phyloP scores from a whole-genome alignment of 2,888 invertebrate species.

The Oscheius sp. region DNA sequence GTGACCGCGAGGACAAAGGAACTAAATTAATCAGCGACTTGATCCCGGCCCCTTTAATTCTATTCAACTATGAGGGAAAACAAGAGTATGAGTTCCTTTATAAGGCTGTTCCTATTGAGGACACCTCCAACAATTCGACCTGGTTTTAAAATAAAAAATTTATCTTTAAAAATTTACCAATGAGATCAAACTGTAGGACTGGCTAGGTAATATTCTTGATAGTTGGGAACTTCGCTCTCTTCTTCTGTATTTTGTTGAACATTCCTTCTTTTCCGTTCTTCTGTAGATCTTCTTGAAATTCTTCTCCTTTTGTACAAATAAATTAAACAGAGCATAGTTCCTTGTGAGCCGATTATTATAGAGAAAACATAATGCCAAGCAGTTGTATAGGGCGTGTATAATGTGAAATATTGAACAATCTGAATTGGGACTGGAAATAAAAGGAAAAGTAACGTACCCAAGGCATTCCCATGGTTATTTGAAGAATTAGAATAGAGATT shows the following conservation, averaged over 20 bases:
- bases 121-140: no score
- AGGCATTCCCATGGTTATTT: conserved; percentile 61
- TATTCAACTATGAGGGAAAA: no score
- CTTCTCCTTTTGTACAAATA: conserved; percentile 48
- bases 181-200: conserved; percentile 3
- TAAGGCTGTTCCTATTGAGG: no score
- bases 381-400: conserved; percentile 55
- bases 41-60: no score
- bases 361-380: conserved; percentile 64
- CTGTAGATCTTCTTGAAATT: conserved; percentile 5
- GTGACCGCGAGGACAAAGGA: no score
- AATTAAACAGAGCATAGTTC: conserved; percentile 48
- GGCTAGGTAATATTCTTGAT: neutral
- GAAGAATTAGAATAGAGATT: conserved; percentile 38
- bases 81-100: no score
- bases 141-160: no score
- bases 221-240: neutral
- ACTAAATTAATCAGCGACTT: no score
- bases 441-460: conserved; percentile 45
- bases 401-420: conserved; percentile 61
- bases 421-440: conserved; percentile 1
- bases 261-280: neutral
- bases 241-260: neutral
- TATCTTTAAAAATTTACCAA: neutral
- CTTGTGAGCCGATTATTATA: conserved; percentile 60